Evolutionary conservation across 2,797 vertebrate species (phyloP).

Genomic region (Perodicticus potto): DNA sequence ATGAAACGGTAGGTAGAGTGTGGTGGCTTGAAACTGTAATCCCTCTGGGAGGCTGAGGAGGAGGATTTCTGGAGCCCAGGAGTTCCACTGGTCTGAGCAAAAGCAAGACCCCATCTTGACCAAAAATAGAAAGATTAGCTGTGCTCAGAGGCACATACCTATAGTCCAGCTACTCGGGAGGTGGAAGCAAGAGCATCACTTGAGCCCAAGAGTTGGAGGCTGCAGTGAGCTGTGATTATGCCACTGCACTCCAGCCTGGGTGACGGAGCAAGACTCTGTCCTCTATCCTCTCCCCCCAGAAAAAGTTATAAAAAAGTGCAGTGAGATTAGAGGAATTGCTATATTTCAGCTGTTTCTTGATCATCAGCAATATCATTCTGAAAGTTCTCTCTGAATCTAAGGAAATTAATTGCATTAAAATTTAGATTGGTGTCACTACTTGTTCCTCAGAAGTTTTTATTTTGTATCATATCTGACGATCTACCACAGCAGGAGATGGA

Average conservation of each 20-base stretch:
- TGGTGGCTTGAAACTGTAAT: neutral
- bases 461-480: accelerated
- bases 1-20: neutral
- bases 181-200: neutral
- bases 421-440: accelerated
- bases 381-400: neutral
- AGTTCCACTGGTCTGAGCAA: too few species aligned
- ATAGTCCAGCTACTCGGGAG: too few species aligned
- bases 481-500: neutral
- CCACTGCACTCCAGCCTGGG: neutral
- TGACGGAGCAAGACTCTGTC: neutral
- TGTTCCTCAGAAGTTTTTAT: accelerated
- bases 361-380: accelerated
- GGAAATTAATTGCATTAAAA: neutral
- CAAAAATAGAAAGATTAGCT: too few species aligned
- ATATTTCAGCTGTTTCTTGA: accelerated
- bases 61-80: too few species aligned
- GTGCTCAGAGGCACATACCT: accelerated
- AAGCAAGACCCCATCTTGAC: too few species aligned
- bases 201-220: neutral
- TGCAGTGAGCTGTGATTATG: neutral
- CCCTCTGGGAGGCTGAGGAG: neutral
- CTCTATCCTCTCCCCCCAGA: too few species aligned
- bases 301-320: too few species aligned
- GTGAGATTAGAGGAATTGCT: neutral